Evolutionary conservation across 2,797 vertebrate genomes (phyloP).

Genomic region (Apogon hyalosoma): DNA sequence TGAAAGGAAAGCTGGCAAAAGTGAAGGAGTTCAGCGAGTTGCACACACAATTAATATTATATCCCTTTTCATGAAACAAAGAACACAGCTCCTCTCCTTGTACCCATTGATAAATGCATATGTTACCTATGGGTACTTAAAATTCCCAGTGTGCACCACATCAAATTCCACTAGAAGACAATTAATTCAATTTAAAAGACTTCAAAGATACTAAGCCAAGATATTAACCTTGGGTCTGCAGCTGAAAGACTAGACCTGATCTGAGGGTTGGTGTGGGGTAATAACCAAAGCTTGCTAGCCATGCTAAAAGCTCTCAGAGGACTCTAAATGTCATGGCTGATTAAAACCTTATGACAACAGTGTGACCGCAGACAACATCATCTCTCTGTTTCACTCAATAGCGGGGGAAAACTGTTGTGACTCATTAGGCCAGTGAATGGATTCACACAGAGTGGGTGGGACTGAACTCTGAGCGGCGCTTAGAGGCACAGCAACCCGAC

Average conservation of each 20-base stretch:
- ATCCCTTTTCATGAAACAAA: slow-evolving; percentile 10
- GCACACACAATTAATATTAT: slow-evolving; percentile 33
- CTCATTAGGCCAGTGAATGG: slow-evolving; percentile 66
- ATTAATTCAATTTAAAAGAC: slow-evolving; percentile 31
- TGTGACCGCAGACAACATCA: slow-evolving; percentile 62
- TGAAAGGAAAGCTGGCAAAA: slow-evolving; percentile 64
- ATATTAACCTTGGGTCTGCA: neutral
- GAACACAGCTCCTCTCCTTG: neutral
- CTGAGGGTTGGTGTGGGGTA: slow-evolving; percentile 18
- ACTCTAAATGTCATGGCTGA: slow-evolving; percentile 67
- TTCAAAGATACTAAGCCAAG: slow-evolving; percentile 13
- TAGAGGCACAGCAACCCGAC: slow-evolving; percentile 53
- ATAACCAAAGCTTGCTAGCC: slow-evolving; percentile 25
- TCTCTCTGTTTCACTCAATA: slow-evolving; percentile 53
- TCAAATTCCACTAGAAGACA: neutral
- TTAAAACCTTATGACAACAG: slow-evolving; percentile 73
- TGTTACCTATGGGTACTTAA: slow-evolving; percentile 7
- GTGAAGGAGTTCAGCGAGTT: slow-evolving; percentile 53
- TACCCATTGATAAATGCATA: slow-evolving; percentile 2
- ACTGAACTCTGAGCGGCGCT: slow-evolving; percentile 39
- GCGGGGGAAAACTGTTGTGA: slow-evolving; percentile 53
- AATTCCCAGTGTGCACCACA: slow-evolving; percentile 5
- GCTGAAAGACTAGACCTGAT: slow-evolving; percentile 35
- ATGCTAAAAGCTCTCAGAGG: slow-evolving; percentile 56
- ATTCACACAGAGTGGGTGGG: slow-evolving; percentile 47